Base-by-base conservation (phyloP, 2,888 invertebrate genomes). In the Amiota mariae region DNA sequence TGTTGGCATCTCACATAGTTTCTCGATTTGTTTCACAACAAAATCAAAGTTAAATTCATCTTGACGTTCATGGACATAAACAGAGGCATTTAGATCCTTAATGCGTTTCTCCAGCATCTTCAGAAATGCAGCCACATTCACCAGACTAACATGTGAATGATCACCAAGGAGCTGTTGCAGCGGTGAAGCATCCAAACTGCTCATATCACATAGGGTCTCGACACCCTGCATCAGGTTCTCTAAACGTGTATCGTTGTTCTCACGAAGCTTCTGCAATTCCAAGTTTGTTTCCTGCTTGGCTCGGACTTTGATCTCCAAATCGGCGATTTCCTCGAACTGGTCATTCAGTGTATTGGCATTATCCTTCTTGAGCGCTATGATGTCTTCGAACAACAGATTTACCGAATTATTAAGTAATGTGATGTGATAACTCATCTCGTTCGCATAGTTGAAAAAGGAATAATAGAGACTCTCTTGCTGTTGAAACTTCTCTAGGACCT, bases 121-220 rank as follows among this genome's bases (percentile, higher is more conserved):
- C 0, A 92, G 87, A 82, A 92, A 92, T 73, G 91, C 90, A 20
- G 88, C 80, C 2, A 92, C 91, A 82, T 92, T 93, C 87, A 91
- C 91, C 57, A 91, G 90, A 88, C 93, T 90, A 82, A 94, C 87
- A 81, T 92, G 90, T 78, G 91, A 88, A 89, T 94, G 89, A 89
- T 92, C 89, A n/a, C 93, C 90, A 57, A 93, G 85, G 13, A 92
- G 86, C 0, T 92, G 80, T 72, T 91, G 75, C 67, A 92, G 80
- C 67, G 93, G 91, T 15, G 91, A 85, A 72, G 88, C 84, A 85
- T 92, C 91, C 70, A 92, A 91, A 80, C 90, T 89, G 13, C 91
- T 90, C 66, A 91, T 82, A 49, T 91, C 90, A 74, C 89, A 88
- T 0, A 89, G 78, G 1, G 78, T 79, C 47, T 85, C 82, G 3